Evolutionary conservation across 2,797 vertebrate species (phyloP), one percentile per base, ranked within the genome.

Genomic region (Danio kyathit): DNA sequence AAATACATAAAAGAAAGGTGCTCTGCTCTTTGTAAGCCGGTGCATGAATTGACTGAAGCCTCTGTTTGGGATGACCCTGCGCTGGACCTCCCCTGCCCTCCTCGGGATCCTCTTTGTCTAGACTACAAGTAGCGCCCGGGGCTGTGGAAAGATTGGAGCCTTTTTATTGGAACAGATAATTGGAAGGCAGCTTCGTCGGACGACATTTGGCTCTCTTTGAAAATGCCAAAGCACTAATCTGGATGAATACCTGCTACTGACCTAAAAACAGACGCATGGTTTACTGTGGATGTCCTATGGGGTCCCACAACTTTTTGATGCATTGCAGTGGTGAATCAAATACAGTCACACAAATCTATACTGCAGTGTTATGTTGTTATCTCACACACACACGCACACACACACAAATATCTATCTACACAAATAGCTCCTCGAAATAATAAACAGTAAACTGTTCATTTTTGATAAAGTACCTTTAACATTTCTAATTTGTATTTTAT

Each of bases 1-100:
- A 84, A 60, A 76, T 60, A 86, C 77, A 81, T 79, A 64, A 87
- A 85, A 87, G 60, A 78, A 75, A 70, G 65, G 76, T 75, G 73
- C 75, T 78, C 60, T 67, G 43, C 49, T 57, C 9, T 59, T 29
- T 54, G 29, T 80, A 64, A 79, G 48, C 59, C 63, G 57, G 60
- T 73, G 54, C 67, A 75, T 66, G 76, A 79, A 85, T 84, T 70
- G 82, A 79, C 75, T 80, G 13, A 77, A 78, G 82, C 82, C 73
- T 85, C 59, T 46, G 48, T 54, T 69, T 10, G 16, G 40, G 54
- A 59, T 67, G 71, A 51, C 60, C 60, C 40, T 14, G n/a, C 46
- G 40, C 54, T 12, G 63, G 60, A 54, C 59, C 57, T 29, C 41
- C 16, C 54, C 52, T 41, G 17, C 51, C 51, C 59, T 71, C 52